These are phyloP conservation scores for Chaetodon auriga DNA, from an alignment of 2,113 vertebrate genomes.

Conservation along the genomic window DNA sequence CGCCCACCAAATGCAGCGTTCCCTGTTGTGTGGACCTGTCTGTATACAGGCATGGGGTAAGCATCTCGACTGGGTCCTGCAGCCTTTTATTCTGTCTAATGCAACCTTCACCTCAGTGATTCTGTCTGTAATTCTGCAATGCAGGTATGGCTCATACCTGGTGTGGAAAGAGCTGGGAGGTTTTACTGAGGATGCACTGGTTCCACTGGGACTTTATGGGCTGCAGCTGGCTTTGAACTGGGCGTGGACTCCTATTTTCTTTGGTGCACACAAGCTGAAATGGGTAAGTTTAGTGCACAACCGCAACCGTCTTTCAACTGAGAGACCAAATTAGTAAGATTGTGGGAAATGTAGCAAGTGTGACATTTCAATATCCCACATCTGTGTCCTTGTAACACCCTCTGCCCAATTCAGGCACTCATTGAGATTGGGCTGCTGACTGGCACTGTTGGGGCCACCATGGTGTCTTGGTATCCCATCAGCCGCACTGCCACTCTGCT, in stretches of 20 bases:
- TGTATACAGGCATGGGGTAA: slow-evolving; percentile 92
- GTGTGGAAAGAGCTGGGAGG: slow-evolving; percentile 92
- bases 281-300: slow-evolving; percentile 77
- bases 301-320: neutral
- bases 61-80: slow-evolving; percentile 7
- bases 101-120: neutral
- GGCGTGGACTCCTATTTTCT: slow-evolving; percentile 90
- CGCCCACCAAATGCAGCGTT: slow-evolving; percentile 86
- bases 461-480: slow-evolving; percentile 88
- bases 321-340: neutral
- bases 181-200: slow-evolving; percentile 83
- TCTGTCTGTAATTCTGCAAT: neutral
- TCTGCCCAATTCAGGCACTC: slow-evolving; percentile 80
- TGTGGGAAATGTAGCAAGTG: neutral
- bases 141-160: slow-evolving; percentile 92
- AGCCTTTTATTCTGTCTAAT: neutral
- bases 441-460: slow-evolving; percentile 82
- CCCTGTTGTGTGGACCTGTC: slow-evolving; percentile 86
- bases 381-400: neutral
- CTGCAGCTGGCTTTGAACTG: slow-evolving; percentile 91
- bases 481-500: slow-evolving; percentile 87
- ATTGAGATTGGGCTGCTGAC: slow-evolving; percentile 86
- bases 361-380: neutral
- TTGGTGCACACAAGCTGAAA: slow-evolving; percentile 85
- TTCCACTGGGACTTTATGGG: slow-evolving; percentile 91